These are phyloP conservation scores for Megalops cyprinoides DNA, from an alignment of 2,797 vertebrate genomes.

Conservation along the genomic window DNA sequence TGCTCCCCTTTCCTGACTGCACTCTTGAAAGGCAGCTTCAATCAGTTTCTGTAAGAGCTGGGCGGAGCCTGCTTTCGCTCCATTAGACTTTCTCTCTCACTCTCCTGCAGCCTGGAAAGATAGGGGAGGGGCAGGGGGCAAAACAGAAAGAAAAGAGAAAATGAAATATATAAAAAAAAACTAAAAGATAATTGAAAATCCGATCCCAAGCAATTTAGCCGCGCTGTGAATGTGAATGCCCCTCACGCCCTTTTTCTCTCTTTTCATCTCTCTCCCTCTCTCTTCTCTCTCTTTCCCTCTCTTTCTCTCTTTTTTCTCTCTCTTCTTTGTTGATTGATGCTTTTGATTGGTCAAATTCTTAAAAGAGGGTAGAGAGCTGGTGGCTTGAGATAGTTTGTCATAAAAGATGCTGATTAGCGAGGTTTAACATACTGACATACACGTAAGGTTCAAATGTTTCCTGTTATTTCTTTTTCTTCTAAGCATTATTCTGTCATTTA, in stretches of 20 bases:
- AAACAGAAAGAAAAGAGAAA: conserved; percentile 33
- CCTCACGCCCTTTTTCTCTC: conserved; percentile 19
- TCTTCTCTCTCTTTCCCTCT: not conserved
- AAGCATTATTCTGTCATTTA: not conserved
- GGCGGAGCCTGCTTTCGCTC: conserved; percentile 36
- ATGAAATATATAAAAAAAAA: conserved; percentile 40
- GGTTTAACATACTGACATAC: conserved; percentile 32
- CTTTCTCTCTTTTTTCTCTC: not conserved
- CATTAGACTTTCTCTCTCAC: conserved; percentile 40
- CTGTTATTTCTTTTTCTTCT: no score
- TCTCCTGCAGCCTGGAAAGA: conserved; percentile 14
- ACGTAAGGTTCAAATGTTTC: no score
- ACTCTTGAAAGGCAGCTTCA: conserved; percentile 37
- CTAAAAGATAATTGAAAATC: conserved; percentile 51
- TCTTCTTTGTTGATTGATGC: conserved; percentile 24
- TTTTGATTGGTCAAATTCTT: conserved; percentile 1
- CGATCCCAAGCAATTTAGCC: conserved; percentile 45
- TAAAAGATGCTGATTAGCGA: not conserved
- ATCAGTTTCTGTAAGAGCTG: conserved; percentile 41
- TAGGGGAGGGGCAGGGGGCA: conserved; percentile 17
- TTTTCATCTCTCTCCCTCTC: not conserved
- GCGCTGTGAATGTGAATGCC: conserved; percentile 37
- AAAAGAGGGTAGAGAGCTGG: not conserved
- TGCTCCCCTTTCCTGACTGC: conserved; percentile 3
- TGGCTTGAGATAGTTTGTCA: not conserved